Base-by-base conservation (phyloP, 1,140 invertebrate species). In the Arion vulgaris region DNA sequence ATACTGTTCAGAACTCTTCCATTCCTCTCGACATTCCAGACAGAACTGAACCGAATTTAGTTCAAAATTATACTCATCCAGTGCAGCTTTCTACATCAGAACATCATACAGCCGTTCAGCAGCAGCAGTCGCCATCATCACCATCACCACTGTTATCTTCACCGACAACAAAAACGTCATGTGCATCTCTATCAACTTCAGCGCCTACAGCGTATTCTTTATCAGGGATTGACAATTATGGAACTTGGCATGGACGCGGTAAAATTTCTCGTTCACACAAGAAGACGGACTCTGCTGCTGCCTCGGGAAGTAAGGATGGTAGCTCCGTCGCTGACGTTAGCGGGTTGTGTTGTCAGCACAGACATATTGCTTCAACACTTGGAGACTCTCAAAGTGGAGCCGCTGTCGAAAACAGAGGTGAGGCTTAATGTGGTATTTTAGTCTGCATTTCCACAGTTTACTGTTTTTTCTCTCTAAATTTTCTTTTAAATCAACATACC, bases 171-270 rank as follows among this genome's bases (percentile, higher is more conserved):
- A 19, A 23, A 39, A 26, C 34, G 15, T 7, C 34, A 0, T 7
- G 7, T 1, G 26, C 19, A 73, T 34, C 62, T 49, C n/a, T n/a
- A n/a, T n/a, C n/a, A n/a, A 9, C 15, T 11, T 66, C 53, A 17
- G n/a, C 49, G 15, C 38, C 49, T 28, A n/a, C 45, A 62, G 13
- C 19, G 2, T 45, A 28, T 19, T 66, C 76, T 9, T n/a, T 41
- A 1, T 36, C 74, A 23, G 71, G 36, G 5, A 7, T 19, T 17
- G 66, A 36, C 57, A 23, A 66, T n/a, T 78, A 78, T 32, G 76
- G 76, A 26, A 78, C 76, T 13, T 78, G 76, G 76, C 76, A 78
- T 41, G 76, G 76, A 34, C 9, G 4, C 19, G 0, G 76, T 36
- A 57, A 72, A 26, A n/a, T 4, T 2, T 71, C 38, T 41, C n/a